Evolutionary conservation across 2,113 vertebrate species (phyloP).

Genomic region (Dendrocopos noguchii): DNA sequence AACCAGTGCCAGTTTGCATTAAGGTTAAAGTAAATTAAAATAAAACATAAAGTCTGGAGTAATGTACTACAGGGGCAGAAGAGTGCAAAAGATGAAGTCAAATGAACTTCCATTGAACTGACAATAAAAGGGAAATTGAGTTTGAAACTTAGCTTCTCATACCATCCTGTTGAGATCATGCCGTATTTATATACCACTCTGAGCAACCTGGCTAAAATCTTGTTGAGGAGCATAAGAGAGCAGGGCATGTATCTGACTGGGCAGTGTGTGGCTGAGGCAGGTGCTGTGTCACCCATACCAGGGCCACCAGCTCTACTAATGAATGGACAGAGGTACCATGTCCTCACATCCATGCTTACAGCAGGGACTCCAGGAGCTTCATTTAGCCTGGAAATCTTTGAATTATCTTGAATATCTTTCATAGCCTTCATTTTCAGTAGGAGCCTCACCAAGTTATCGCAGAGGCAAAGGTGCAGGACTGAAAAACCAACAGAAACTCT

Average conservation of each 20-base stretch:
- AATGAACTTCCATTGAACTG: background rate
- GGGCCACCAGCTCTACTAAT: background rate
- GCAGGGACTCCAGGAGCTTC: background rate
- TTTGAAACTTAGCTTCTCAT: background rate
- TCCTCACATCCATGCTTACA: background rate
- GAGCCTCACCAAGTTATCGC: background rate
- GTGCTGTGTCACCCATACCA: background rate
- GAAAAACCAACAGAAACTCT: background rate
- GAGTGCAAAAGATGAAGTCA: rapidly evolving
- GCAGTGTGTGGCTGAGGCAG: rapidly evolving
- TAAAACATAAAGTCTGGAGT: background rate
- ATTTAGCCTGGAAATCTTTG: background rate
- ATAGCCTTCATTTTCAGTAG: background rate
- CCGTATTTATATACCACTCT: background rate
- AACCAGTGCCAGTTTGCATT: background rate
- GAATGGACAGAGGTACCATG: background rate
- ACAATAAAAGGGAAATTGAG: background rate
- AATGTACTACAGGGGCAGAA: background rate
- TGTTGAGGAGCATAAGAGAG: rapidly evolving
- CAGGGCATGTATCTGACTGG: background rate
- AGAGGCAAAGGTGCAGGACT: background rate
- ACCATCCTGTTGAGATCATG: background rate
- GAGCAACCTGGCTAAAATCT: background rate
- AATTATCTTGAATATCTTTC: background rate
- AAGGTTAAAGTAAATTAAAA: background rate